Conservation (phyloP, 2,113 vertebrate species). For the Forbesichthys papilliferus region DNA sequence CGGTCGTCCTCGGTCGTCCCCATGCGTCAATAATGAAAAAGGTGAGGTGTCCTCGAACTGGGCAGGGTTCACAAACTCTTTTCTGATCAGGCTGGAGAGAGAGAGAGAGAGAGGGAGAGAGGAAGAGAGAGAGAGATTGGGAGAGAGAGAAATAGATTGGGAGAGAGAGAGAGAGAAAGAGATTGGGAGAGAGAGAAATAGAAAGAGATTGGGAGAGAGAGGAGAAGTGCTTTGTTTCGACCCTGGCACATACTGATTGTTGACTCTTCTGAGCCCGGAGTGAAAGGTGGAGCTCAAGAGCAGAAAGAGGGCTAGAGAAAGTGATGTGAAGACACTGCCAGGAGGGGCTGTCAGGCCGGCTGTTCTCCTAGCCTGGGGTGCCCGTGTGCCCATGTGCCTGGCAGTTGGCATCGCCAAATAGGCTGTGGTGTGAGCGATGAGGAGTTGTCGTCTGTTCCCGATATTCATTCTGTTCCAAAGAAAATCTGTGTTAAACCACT, state of each 20-base stretch:
- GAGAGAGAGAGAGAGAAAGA: neutral
- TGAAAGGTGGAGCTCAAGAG: neutral
- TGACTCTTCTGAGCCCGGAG: neutral
- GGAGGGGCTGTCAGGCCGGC: constrained; percentile 61
- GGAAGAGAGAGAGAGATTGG: constrained; percentile 8
- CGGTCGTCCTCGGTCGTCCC: too few species aligned
- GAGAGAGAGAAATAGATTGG: neutral
- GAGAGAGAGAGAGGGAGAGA: neutral
- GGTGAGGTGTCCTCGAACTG: constrained; percentile 49
- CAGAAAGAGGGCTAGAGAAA: neutral
- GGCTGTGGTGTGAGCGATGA: constrained; percentile 49
- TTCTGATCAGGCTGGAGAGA: constrained; percentile 24
- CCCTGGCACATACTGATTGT: neutral
- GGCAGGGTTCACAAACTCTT: neutral
- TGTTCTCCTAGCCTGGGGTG: constrained; percentile 58
- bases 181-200: constrained; percentile 1
- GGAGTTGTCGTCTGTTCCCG: constrained; percentile 69
- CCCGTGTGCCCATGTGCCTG: constrained; percentile 59
- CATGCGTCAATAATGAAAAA: constrained; percentile 35
- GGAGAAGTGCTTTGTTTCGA: too few species aligned
- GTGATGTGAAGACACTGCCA: constrained; percentile 30
- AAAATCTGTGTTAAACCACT: constrained; percentile 70
- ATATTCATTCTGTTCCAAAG: constrained; percentile 58
- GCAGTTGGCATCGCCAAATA: constrained; percentile 58
- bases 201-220: neutral